Percentiles rank a stretch among this genome's conserved stretches.
phyloP scores from a whole-genome alignment of 2,113 vertebrate genomes.

The Hippotragus niger region DNA sequence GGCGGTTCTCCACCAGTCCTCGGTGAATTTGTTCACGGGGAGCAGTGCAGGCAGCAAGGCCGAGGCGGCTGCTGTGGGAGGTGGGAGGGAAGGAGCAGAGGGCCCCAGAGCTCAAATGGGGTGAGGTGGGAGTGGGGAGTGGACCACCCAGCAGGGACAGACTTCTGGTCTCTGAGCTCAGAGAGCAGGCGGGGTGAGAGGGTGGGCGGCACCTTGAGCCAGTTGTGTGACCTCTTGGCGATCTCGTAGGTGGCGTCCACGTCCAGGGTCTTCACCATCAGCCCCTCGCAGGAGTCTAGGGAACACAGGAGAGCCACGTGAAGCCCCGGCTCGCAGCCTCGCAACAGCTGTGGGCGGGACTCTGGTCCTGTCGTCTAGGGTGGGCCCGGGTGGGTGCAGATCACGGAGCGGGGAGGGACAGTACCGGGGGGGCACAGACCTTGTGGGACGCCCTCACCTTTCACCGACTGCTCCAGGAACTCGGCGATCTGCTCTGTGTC shows the following conservation, averaged over 20 bases:
- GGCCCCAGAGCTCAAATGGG: not conserved
- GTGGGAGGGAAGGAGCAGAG: not conserved
- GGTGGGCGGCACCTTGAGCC: constrained; percentile 88
- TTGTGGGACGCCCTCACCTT: constrained; percentile 75
- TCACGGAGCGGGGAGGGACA: rapidly evolving
- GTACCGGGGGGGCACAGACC: rapidly evolving
- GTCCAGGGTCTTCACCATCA: constrained; percentile 95
- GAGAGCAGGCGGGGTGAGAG: rapidly evolving
- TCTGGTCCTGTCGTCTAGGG: rapidly evolving
- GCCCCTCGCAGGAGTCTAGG: constrained; percentile 92
- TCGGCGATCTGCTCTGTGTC: constrained; percentile 89
- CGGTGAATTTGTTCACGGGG: not conserved
- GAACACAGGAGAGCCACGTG: not conserved
- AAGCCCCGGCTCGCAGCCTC: rapidly evolving
- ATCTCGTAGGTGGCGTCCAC: constrained; percentile 94
- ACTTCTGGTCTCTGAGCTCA: too few relatives aligned
- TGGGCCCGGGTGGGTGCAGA: rapidly evolving
- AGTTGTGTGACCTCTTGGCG: constrained; percentile 94
- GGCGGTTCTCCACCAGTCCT: not conserved
- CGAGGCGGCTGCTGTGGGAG: rapidly evolving
- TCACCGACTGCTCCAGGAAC: constrained; percentile 92
- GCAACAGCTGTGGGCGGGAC: rapidly evolving
- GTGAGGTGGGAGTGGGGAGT: rapidly evolving
- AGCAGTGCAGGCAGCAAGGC: too few relatives aligned
- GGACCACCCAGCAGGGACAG: not conserved